Base-by-base conservation (phyloP, 2,797 vertebrate genomes). In the Melanotaenia trifasciata region DNA sequence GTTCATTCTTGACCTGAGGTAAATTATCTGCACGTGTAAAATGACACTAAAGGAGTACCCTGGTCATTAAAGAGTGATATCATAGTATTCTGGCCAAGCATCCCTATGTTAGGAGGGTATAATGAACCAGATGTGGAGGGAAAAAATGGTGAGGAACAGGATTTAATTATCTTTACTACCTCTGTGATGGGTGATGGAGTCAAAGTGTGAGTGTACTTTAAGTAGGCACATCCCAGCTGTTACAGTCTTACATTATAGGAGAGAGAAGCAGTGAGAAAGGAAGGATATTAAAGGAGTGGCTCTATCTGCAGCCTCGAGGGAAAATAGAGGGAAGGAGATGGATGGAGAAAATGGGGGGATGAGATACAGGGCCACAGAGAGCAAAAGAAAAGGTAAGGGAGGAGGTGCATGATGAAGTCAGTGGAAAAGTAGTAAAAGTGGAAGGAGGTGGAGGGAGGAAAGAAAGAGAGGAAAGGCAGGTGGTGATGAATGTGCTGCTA, bases 401-500 rank as follows among this genome's bases (percentile, higher is more conserved):
- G 58, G 65, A 77, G 58, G 67, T 68, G 58, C 67, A 40, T 53
- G 74, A 71, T 78, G 82, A 71, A 81, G 73, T 74, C 40, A 26
- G 64, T 59, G 51, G 72, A 80, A 7, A 60, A 71, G 35, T 3
- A 40, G 33, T 59, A 76, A 63, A 72, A 76, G 73, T 57, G 51
- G 73, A 85, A 69, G 56, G 71, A 90, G 70, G 74, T 70, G 70
- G 81, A 61, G 51, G 64, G 71, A 81, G 81, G 77, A 80, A 76
- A 74, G 76, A 74, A 67, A 75, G 81, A 78, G 68, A 70, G 81
- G 72, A 72, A 74, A 74, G 80, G 79, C 74, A 83, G 86, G 83
- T 82, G 63, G 60, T 87, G 89, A 92, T 90, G 83, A 89, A 93
- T 92, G 88, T 78, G 84, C 74, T 84, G 85, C 88, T 92, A 90